Evolutionary conservation across 2,113 vertebrate genomes (phyloP), one percentile per base, ranked within the genome.

Genomic region (Kryptolebias marmoratus): DNA sequence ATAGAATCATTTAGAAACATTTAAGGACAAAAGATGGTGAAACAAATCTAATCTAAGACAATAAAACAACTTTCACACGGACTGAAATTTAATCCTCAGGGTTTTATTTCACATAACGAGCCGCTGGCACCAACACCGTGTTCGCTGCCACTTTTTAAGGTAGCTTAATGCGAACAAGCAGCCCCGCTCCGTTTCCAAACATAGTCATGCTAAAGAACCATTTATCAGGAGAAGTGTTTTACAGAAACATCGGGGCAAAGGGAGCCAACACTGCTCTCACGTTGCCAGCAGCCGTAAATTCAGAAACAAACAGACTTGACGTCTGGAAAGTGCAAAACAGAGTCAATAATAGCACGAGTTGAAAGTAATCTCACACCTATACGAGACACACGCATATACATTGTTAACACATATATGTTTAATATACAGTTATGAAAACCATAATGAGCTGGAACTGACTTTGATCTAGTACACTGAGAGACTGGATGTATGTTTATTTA

Each of bases 131-230:
- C 52, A 15, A 48, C 14, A 58, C 16, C 47, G n/a, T 1, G 12
- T 62, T 45, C 27, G 22, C 8, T 64, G 32, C 45, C 31, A 56
- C 28, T 81, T 63, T 66, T 64, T 28, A 39, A 57, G 59, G 65
- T 32, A 57, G 16, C 13, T 52, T 32, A 52, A 68, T 70, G 58
- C 63, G 50, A 45, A 44, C 44, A 71, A 69, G 52, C 48, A 59
- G 81, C 15, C 4, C 6, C 63, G 57, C 45, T 84, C 45, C 49
- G 61, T 77, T 30, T 80, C 81, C 86, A 84, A 87, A 89, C 74
- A 91, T 82, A 81, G 79, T 80, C 76, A 89, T 75, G 68, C 12
- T 74, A 32, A 56, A 68, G 57, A 30, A 16, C 30, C 73, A 67
- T 87, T 79, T 73, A 73, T 72, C 12, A 0, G 14, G 7, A 42